Evolutionary conservation across 2,797 vertebrate genomes (phyloP), one percentile per base, ranked within the genome.

Genomic region (Netta rufina): DNA sequence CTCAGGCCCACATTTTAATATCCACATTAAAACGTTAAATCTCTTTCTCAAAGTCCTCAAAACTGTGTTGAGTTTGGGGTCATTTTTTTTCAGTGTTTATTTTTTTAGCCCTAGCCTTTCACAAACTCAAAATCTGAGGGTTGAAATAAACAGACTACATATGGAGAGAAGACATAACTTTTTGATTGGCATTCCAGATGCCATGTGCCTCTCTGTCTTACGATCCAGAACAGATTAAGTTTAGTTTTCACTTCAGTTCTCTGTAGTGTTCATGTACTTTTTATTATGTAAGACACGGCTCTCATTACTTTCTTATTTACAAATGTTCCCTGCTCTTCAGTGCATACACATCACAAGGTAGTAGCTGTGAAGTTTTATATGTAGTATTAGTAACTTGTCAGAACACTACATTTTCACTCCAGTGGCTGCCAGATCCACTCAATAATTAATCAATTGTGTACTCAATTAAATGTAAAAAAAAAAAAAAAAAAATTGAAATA

Each of bases 151-250:
- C 33, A 14, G 6, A 49, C 30, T 51, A 8, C 39, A n/a, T 8
- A 76, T 22, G 21, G 56, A 79, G 7, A 76, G n/a, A 76, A 73
- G 41, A 57, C 2, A 17, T 57, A 51, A 57, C 16, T 53, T 91
- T 57, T 64, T 33, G 49, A 25, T 8, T 77, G 57, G n/a, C 53
- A 72, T 91, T 89, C 39, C 87, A 67, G 24, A 51, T 27, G 11
- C 8, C 38, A 64, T 19, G 6, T 64, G 61, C 10, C 43, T 43
- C 17, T 64, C 61, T 36, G 33, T 72, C 74, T 76, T 70, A 51
- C 27, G 60, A 84, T 70, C 73, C 32, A 88, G 66, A 81, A 78
- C 39, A 92, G 47, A 83, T 56, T 16, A 95, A 81, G 87, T 88
- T 38, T 19, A 33, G 32, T 4, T 75, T 74, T 88, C n/a, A 6